Base-by-base conservation (phyloP, 2,797 vertebrate genomes). In the Sebastolobus alascanus region DNA sequence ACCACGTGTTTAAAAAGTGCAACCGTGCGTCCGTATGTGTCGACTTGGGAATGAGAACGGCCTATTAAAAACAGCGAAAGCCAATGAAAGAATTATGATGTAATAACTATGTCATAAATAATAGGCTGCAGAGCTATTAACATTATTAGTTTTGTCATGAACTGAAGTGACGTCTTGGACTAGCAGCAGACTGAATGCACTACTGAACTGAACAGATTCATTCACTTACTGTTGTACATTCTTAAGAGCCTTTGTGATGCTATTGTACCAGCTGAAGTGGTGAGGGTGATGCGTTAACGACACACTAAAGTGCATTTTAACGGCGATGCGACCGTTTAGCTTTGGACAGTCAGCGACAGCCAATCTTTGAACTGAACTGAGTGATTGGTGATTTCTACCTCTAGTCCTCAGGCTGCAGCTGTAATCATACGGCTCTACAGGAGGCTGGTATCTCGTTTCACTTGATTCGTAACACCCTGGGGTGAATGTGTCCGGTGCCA, bases 401-500 rank as follows among this genome's bases (percentile, higher is more conserved):
- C n/a, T 29, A 1, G 63, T 52, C 50, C 50, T 52, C 43, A 46
- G 43, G 43, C 43, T n/a, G 20, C 50, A 52, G 50, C 50, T n/a
- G 50, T 52, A n/a, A n/a, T 18, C 50, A 52, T n/a, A n/a, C 8
- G 50, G 27, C 77, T 81, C 83, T 55, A 18, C n/a, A 18, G 84
- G 73, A 83, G 70, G 25, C 35, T 25, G 29, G 9, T 40, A 9
- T 73, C 66, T 73, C 2, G 14, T 67, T 75, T 77, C 58, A 68
- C 38, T 73, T 82, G 84, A 91, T 88, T 77, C 67, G 84, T 90
- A 75, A 83, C 56, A 79, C 63, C 79, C 83, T 82, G 64, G 35
- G 54, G 80, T 83, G 60, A 77, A 73, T 38, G 81, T 37, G 38
- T 50, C 25, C 38, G 18, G 38, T 70, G 65, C 63, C 59, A n/a